phyloP scores from a whole-genome alignment of 2,888 invertebrate genomes.

The Cinara cedri region DNA sequence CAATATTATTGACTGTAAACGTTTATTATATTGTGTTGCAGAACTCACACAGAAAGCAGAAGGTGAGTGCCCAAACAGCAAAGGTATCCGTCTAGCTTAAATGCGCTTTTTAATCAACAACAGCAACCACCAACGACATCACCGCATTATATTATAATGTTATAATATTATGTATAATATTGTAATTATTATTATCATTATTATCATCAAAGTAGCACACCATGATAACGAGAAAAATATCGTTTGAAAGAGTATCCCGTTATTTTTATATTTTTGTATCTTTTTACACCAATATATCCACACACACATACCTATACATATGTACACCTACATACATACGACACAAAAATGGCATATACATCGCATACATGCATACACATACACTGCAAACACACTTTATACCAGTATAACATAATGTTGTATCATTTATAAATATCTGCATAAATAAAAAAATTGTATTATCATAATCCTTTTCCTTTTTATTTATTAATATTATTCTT shows the following conservation, averaged over 20 bases:
- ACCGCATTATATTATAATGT: no score
- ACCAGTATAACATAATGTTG: not conserved
- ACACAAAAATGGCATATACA: not conserved
- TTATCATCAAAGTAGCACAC: not conserved
- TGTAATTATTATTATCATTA: no score
- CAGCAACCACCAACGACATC: not conserved
- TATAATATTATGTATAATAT: no score
- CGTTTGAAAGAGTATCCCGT: constrained; percentile 11
- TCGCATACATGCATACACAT: not conserved
- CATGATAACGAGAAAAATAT: not conserved
- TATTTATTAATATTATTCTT: no score
- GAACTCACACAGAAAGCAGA: constrained; percentile 57
- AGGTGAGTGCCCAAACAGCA: constrained; percentile 58
- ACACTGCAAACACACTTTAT: not conserved
- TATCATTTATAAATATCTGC: not conserved
- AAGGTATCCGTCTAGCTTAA: constrained; percentile 58
- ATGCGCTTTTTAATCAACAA: constrained; percentile 24
- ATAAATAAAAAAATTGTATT: not conserved
- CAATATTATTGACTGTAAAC: not conserved
- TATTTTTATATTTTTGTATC: not conserved
- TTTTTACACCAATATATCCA: not conserved
- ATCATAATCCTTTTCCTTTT: not conserved
- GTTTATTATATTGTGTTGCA: constrained; percentile 51
- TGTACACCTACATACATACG: not conserved
- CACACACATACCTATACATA: not conserved